A percentile compares a stretch with the other conserved stretches of the same genome.
These are phyloP conservation scores for Poecilia picta DNA, from an alignment of 2,797 vertebrate species.

Conservation along the genomic window DNA sequence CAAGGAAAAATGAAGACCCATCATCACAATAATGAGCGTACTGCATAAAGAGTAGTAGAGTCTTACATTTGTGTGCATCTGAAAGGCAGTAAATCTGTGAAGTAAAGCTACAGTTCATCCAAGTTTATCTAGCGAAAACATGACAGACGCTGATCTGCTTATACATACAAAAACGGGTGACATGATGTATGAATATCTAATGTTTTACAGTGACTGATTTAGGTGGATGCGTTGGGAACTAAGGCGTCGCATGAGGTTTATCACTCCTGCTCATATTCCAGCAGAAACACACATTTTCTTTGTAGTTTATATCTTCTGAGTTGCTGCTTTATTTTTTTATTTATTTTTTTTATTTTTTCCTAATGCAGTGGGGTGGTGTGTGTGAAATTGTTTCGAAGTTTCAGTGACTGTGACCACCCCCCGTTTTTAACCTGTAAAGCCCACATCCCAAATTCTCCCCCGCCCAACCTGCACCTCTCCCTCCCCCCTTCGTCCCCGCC, in stretches of 20 bases:
- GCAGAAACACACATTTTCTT: slow-evolving; percentile 77
- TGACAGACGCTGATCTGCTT: slow-evolving; percentile 37
- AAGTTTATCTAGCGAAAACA: slow-evolving; percentile 58
- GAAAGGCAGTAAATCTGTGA: slow-evolving; percentile 67
- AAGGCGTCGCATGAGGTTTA: slow-evolving; percentile 80
- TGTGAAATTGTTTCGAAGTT: slow-evolving; percentile 76
- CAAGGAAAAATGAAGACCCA: slow-evolving; percentile 68
- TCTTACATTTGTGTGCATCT: slow-evolving; percentile 49
- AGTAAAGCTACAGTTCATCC: slow-evolving; percentile 75
- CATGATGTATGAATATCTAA: slow-evolving; percentile 36
- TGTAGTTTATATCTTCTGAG: slow-evolving; percentile 26
- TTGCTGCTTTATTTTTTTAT: slow-evolving; percentile 47
- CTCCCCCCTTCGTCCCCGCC: slow-evolving; percentile 13
- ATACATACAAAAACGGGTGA: slow-evolving; percentile 49
- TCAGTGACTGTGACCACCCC: slow-evolving; percentile 76
- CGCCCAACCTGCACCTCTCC: background rate
- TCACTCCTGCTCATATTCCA: slow-evolving; percentile 58
- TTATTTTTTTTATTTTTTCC: slow-evolving; percentile 35
- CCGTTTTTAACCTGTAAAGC: slow-evolving; percentile 40
- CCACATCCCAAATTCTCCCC: slow-evolving; percentile 35
- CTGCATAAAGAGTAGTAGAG: slow-evolving; percentile 67
- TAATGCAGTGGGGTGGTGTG: slow-evolving; percentile 45
- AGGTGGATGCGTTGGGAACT: slow-evolving; percentile 45
- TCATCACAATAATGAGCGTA: slow-evolving; percentile 62
- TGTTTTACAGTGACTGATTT: slow-evolving; percentile 34